Conservation (phyloP, 2,113 vertebrate species). For the Chloroceryle aenea region DNA sequence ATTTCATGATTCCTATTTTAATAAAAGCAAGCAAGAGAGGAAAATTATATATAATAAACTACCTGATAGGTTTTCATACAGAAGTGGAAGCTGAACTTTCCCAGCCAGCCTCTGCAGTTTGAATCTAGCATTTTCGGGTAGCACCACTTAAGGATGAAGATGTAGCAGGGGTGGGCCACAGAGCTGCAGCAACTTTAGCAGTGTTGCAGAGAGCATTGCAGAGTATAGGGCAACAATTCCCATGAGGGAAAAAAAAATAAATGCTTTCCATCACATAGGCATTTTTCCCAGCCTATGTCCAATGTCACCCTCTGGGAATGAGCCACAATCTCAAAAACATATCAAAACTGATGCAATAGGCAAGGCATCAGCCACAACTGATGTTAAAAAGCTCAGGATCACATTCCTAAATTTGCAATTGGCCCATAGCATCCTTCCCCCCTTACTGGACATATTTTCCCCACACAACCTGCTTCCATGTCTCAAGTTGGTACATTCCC, state of each 20-base stretch:
- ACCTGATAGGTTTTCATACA: neutral
- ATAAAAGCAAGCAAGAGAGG: constrained; percentile 11
- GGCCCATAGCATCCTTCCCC: neutral
- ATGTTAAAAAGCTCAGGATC: neutral
- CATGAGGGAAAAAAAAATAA: neutral
- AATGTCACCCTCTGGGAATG: neutral
- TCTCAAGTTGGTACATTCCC: neutral
- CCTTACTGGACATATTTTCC: neutral
- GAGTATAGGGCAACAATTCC: fast-evolving
- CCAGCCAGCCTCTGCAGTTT: neutral
- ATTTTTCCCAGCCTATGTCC: neutral
- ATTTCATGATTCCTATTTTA: neutral
- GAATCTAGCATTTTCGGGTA: neutral
- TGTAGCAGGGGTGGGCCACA: neutral
- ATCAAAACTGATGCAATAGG: neutral
- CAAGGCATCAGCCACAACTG: neutral
- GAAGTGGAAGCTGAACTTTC: neutral
- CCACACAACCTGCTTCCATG: neutral
- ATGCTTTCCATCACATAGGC: neutral
- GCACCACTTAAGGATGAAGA: neutral
- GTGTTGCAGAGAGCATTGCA: neutral
- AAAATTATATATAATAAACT: constrained; percentile 15
- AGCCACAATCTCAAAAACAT: neutral
- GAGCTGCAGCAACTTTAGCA: neutral
- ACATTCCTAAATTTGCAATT: neutral